A percentile compares a stretch with the other conserved stretches of the same genome.
Conservation (phyloP, 2,888 invertebrate species). For the Pristionchus maxplancki region DNA sequence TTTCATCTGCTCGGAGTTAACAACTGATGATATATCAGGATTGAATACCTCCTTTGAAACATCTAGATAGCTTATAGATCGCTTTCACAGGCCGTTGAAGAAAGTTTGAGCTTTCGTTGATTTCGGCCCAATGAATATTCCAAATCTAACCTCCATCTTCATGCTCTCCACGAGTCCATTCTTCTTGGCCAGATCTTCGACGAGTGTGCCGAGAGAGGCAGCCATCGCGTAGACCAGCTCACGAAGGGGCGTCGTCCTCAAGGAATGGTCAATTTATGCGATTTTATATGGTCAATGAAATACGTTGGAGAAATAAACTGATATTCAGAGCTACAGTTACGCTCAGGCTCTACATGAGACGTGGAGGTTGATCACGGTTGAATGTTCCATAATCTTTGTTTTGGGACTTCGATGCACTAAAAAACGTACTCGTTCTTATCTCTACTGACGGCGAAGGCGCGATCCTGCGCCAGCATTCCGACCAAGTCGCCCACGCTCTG, state of each 20-base stretch:
- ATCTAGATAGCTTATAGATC: no score
- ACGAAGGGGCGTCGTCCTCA: not conserved
- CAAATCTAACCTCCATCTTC: not conserved
- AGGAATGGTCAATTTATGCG: not conserved
- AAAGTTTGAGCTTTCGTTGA: no score
- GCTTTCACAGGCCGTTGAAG: no score
- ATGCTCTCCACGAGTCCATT: no score
- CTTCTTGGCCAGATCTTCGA: not conserved
- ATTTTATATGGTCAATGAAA: no score
- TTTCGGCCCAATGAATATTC: no score
- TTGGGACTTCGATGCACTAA: not conserved
- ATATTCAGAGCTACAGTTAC: no score
- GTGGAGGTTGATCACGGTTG: not conserved
- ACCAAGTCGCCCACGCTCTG: not conserved
- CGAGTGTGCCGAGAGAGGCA: not conserved
- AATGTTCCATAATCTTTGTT: not conserved
- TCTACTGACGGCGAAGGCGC: not conserved
- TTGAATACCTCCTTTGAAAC: no score
- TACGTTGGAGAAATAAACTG: no score
- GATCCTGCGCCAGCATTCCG: not conserved
- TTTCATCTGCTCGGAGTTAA: no score
- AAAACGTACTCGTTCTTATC: not conserved
- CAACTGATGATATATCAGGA: no score
- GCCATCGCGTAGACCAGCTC: not conserved
- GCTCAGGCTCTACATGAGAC: no score